Conservation (phyloP, 2,888 invertebrate species). For the Pegoplata infirma region DNA sequence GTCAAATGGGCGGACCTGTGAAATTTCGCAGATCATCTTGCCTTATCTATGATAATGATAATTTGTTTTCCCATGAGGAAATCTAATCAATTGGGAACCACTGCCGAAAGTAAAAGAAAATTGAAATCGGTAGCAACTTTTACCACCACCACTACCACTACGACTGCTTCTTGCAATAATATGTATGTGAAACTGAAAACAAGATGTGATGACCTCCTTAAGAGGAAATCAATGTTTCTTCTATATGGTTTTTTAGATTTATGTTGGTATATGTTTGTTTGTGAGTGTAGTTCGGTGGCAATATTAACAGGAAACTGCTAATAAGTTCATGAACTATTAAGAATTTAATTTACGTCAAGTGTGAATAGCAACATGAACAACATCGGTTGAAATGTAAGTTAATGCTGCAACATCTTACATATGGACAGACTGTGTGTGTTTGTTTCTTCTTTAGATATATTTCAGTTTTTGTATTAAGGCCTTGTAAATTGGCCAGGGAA, state of each 20-base stretch:
- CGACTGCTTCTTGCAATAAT: too few relatives aligned
- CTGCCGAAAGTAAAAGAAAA: too few relatives aligned
- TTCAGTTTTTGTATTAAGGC: too few relatives aligned
- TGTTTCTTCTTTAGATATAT: too few relatives aligned
- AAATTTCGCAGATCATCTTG: too few relatives aligned
- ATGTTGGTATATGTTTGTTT: conserved; percentile 5
- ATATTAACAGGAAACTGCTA: conserved; percentile 66
- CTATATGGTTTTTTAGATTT: conserved; percentile 1
- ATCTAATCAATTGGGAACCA: too few relatives aligned
- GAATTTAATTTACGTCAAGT: conserved; percentile 63
- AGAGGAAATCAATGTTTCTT: conserved; percentile 63
- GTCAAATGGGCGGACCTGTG: too few relatives aligned
- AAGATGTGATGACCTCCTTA: conserved; percentile 60
- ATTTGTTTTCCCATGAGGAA: too few relatives aligned
- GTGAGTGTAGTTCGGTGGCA: conserved; percentile 50
- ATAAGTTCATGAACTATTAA: conserved; percentile 66
- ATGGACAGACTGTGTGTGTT: neutral
- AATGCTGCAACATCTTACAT: conserved; percentile 9
- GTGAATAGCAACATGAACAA: conserved; percentile 40
- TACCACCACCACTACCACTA: conserved; percentile 11
- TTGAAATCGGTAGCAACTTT: neutral
- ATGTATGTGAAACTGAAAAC: conserved; percentile 31
- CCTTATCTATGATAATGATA: too few relatives aligned
- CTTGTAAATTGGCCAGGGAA: conserved; percentile 7
- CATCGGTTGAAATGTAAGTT: conserved; percentile 23